Conservation (phyloP, 2,113 vertebrate species). For the Semnornis frantzii region DNA sequence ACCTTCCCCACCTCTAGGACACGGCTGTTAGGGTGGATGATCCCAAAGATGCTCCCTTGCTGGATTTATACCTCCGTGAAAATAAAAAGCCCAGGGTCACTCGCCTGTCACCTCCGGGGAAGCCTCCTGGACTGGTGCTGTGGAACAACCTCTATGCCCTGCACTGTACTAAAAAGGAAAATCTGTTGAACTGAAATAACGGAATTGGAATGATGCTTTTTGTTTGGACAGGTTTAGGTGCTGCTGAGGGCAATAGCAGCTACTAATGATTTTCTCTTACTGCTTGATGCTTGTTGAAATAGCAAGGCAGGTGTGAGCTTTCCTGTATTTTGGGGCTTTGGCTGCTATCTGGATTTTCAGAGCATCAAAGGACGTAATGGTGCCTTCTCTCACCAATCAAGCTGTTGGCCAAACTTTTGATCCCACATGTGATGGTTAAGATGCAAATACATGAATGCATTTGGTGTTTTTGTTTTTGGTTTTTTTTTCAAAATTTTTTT, state of each 20-base stretch:
- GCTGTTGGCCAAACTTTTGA: background rate
- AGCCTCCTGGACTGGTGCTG: background rate
- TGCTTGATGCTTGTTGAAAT: background rate
- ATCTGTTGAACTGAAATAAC: conserved; percentile 13
- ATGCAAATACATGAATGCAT: background rate
- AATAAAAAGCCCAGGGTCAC: conserved; percentile 66
- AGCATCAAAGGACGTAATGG: background rate
- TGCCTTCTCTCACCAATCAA: accelerated
- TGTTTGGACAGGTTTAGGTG: background rate
- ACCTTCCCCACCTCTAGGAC: conserved; percentile 38
- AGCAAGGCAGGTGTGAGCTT: background rate
- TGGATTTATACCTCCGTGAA: conserved; percentile 73
- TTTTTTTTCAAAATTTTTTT: no score
- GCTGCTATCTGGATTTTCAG: background rate
- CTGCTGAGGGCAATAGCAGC: background rate
- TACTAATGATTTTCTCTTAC: background rate
- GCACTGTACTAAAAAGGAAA: background rate
- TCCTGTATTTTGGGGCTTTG: background rate
- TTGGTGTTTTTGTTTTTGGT: background rate
- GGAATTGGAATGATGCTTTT: background rate
- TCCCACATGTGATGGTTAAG: background rate
- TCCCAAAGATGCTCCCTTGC: conserved; percentile 46
- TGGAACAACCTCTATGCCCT: background rate
- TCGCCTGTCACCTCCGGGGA: conserved; percentile 21
- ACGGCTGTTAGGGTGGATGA: conserved; percentile 45